A percentile compares a stretch with the other conserved stretches of the same genome.
These are phyloP conservation scores for Aphodius sticticus DNA, from an alignment of 2,888 invertebrate species.

Conservation along the genomic window DNA sequence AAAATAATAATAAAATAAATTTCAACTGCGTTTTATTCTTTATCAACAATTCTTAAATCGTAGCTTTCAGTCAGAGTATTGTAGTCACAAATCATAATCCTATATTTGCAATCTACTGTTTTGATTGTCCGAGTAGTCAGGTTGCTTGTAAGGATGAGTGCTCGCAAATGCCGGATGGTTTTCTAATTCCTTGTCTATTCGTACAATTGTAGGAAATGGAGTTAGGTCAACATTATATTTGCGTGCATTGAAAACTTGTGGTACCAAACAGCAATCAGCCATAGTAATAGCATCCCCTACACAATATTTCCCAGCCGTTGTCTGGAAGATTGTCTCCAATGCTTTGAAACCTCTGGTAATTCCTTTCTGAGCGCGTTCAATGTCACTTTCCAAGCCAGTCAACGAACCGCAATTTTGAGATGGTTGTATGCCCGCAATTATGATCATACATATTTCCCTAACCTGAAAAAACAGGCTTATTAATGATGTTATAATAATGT, in stretches of 20 bases:
- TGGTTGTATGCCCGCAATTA: slow-evolving; percentile 5
- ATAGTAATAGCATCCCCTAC: slow-evolving; percentile 14
- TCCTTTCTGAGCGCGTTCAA: not conserved
- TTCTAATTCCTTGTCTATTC: slow-evolving; percentile 18
- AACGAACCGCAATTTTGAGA: slow-evolving; percentile 8
- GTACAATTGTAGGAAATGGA: slow-evolving; percentile 7
- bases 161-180: not conserved
- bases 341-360: slow-evolving; percentile 17
- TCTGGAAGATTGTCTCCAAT: slow-evolving; percentile 13
- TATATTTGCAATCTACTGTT: not conserved
- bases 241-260: slow-evolving; percentile 18
- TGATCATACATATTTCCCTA: slow-evolving; percentile 12
- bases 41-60: too few species aligned
- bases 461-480: slow-evolving; percentile 9
- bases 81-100: not conserved
- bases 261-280: slow-evolving; percentile 19
- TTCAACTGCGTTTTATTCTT: too few species aligned
- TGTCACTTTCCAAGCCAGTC: not conserved
- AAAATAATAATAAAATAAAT: too few species aligned
- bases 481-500: not conserved
- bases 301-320: slow-evolving; percentile 18
- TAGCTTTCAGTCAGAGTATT: too few species aligned
- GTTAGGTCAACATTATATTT: slow-evolving; percentile 16
- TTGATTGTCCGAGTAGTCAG: slow-evolving; percentile 11
- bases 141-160: slow-evolving; percentile 21